Percentiles rank a stretch among this genome's conserved stretches.
phyloP scores from a whole-genome alignment of 2,797 vertebrate species.

The Squalus acanthias region DNA sequence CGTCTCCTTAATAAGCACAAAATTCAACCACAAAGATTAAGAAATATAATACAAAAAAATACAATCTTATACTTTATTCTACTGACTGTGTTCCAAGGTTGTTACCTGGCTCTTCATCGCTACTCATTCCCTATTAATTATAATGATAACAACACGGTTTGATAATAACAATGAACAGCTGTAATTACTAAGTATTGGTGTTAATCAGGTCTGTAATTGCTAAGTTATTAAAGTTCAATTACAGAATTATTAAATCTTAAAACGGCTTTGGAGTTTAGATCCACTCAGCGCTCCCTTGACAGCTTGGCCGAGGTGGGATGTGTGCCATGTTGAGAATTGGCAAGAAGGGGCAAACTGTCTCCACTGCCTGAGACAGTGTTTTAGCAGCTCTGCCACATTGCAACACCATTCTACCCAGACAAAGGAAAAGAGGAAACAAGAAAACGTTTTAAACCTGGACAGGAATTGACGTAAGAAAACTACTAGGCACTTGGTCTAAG shows the following conservation, averaged over 20 bases:
- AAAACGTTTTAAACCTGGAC: background rate
- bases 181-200: background rate
- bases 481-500: too few species aligned
- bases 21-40: background rate
- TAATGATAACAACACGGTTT: background rate
- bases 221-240: background rate
- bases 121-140: background rate
- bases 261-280: background rate
- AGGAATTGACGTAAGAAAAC: background rate
- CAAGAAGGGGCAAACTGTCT: background rate
- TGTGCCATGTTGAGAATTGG: background rate
- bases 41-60: background rate
- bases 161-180: background rate
- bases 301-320: background rate
- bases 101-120: background rate
- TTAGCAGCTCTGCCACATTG: background rate
- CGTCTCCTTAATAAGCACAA: background rate
- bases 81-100: background rate
- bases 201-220: background rate
- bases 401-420: background rate
- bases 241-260: background rate
- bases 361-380: background rate
- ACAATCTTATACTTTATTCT: background rate
- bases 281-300: background rate
- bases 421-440: background rate